phyloP scores from a whole-genome alignment of 2,888 invertebrate species.

The Coronaproctus castanopsis region DNA sequence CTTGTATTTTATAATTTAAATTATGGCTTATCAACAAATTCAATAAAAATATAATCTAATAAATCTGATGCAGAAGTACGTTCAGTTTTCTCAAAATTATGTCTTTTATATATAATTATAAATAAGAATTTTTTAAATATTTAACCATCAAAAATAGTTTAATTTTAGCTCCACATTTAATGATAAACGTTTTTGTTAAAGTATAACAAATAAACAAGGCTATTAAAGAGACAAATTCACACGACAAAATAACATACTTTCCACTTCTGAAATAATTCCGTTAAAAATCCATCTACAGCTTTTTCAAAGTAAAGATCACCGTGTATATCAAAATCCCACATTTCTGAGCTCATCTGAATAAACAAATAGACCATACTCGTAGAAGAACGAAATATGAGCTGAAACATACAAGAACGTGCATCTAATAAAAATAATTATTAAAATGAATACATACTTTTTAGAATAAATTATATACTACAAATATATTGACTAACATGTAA shows the following conservation, averaged over 20 bases:
- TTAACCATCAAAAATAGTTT: background rate
- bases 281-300: conserved; percentile 88
- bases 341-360: conserved; percentile 96
- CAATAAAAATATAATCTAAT: too few relatives aligned
- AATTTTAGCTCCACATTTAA: too few relatives aligned
- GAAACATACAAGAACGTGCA: conserved; percentile 14
- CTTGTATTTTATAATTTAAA: too few relatives aligned
- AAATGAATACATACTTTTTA: background rate
- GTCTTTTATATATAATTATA: too few relatives aligned
- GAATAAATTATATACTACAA: background rate
- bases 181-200: too few relatives aligned
- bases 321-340: conserved; percentile 99
- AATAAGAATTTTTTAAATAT: background rate
- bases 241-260: conserved; percentile 41
- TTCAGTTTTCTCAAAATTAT: too few relatives aligned
- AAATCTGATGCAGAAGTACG: too few relatives aligned
- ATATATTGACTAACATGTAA: too few relatives aligned
- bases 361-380: conserved; percentile 95
- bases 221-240: background rate
- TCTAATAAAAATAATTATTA: too few relatives aligned
- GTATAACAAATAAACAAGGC: background rate
- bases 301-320: conserved; percentile 97
- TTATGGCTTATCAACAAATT: too few relatives aligned
- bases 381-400: conserved; percentile 84
- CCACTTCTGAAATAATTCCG: conserved; percentile 92